Evolutionary conservation across 1,140 invertebrate genomes (phyloP), one percentile per base, ranked within the genome.

Genomic region (Drosophila rhopaloa): DNA sequence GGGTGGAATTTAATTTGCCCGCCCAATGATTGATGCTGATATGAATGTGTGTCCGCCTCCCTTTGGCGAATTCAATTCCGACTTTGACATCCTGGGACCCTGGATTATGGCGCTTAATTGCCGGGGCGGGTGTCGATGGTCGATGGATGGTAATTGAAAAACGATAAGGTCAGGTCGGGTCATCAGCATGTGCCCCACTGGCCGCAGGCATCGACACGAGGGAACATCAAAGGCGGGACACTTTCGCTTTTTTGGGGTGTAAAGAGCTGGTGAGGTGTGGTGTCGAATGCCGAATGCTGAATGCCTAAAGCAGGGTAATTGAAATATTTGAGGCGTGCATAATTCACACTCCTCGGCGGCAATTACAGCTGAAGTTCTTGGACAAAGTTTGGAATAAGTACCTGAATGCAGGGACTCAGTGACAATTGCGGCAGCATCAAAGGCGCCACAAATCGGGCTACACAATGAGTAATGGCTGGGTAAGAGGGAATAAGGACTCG

Each of bases 71-170:
- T 54, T 67, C 78, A 66, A 75, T 50, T 55, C 40, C 63, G 65
- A 41, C 54, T 80, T 76, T 59, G 62, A 47, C 54, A 56, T 53
- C 53, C 67, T 43, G 53, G 56, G 56, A 66, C 48, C 48, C 27
- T 57, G 80, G 82, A 85, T 79, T 85, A 88, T 88, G 46, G 27
- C 53, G 60, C 75, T 85, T 85, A 85, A 85, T 82, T 88, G 79
- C 60, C 32, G 35, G 40, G 59, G 24, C 10, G 44, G 35, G 1
- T n/a, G 41, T 5, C 35, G 48, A 8, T 57, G 43, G 35, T 53
- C 32, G 16, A 16, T 13, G 40, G 47, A 24, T 63, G 71, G 83
- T 85, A 85, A 85, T 85, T 88, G 82, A 88, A 85, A 79, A 82
- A 75, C 83, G 83, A 85, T 85, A 88, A 82, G 73, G 83, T 76